These are phyloP conservation scores for Plagodis pulveraria DNA, from an alignment of 2,888 invertebrate genomes.

Conservation along the genomic window DNA sequence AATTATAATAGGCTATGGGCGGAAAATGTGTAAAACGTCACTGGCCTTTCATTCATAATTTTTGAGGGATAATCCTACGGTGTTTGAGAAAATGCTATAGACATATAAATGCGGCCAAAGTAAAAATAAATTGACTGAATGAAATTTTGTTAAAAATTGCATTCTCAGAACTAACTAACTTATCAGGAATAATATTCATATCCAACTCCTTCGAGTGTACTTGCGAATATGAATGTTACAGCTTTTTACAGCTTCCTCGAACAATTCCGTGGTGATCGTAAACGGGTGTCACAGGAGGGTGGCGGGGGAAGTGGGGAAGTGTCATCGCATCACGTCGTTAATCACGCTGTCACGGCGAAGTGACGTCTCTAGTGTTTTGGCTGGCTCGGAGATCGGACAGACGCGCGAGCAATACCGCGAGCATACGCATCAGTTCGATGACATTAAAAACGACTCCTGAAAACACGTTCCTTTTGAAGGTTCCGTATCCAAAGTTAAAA, in stretches of 20 bases:
- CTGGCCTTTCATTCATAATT: no score
- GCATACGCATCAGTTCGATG: neutral
- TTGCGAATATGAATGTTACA: conserved; percentile 29
- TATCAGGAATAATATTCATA: conserved; percentile 16
- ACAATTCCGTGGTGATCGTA: conserved; percentile 24
- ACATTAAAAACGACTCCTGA: no score
- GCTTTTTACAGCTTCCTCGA: conserved; percentile 28
- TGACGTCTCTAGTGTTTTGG: conserved; percentile 59
- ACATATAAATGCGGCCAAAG: no score
- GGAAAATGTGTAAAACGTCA: no score
- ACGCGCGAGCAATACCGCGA: conserved; percentile 4
- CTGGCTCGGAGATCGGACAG: conserved; percentile 43
- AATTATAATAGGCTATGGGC: no score
- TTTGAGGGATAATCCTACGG: no score
- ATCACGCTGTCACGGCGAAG: conserved; percentile 67
- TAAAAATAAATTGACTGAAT: no score
- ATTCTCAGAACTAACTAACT: neutral
- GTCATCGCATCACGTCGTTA: conserved; percentile 63
- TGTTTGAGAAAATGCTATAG: no score
- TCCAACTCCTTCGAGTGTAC: conserved; percentile 22
- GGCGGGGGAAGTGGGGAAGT: conserved; percentile 30
- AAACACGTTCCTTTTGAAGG: no score
- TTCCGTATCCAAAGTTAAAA: no score
- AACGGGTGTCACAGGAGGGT: conserved; percentile 10
- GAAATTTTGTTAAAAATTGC: neutral